phyloP scores from a whole-genome alignment of 2,113 vertebrate genomes.

The Abramis brama region DNA sequence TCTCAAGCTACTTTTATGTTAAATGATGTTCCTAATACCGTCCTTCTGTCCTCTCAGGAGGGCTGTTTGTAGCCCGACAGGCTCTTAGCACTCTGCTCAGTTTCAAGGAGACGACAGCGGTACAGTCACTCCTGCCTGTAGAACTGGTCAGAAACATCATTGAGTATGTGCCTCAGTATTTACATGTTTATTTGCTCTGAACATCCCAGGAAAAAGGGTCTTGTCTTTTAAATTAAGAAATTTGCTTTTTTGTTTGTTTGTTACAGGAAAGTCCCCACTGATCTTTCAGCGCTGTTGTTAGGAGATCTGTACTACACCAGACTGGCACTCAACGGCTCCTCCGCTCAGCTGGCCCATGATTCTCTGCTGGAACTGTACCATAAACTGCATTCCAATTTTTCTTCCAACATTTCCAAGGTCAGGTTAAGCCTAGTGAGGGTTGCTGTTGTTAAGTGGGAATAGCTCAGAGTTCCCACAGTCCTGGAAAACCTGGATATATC shows the following conservation, averaged over 20 bases:
- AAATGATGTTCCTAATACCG: neutral
- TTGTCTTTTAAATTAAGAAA: neutral
- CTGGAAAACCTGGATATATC: neutral
- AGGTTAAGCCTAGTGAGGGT: neutral
- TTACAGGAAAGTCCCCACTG: conserved; percentile 82
- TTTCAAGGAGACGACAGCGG: conserved; percentile 84
- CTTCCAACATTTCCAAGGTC: conserved; percentile 87
- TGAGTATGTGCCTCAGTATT: conserved; percentile 69
- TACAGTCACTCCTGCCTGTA: conserved; percentile 81
- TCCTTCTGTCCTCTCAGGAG: conserved; percentile 72
- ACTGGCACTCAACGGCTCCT: conserved; percentile 85
- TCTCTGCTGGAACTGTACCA: conserved; percentile 82
- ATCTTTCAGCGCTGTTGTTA: conserved; percentile 85
- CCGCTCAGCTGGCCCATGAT: conserved; percentile 80
- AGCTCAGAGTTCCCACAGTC: neutral
- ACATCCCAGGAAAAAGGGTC: neutral
- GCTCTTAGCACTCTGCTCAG: conserved; percentile 89
- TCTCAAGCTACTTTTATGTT: neutral
- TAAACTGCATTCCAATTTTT: conserved; percentile 86
- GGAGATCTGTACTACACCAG: conserved; percentile 92
- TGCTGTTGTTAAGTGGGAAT: neutral
- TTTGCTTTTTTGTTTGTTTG: neutral
- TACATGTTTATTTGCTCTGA: neutral
- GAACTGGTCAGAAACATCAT: conserved; percentile 82
- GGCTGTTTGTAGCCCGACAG: conserved; percentile 87